Percentiles rank a stretch among this genome's conserved stretches.
Evolutionary conservation across 2,797 vertebrate genomes (phyloP).

Genomic region (Bryconaethiops microstoma): DNA sequence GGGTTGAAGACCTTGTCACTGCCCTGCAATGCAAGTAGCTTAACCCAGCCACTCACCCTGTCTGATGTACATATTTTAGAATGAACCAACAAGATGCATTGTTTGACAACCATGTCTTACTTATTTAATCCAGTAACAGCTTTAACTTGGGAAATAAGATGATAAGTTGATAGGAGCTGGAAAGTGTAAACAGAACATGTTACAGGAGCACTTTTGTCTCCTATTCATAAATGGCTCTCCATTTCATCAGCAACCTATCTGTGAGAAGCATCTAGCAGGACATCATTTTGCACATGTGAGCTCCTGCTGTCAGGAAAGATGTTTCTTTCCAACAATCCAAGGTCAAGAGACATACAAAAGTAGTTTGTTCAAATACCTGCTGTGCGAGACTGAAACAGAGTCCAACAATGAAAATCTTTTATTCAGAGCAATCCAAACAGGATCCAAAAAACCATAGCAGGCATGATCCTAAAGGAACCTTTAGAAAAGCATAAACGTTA

Average conservation of each 20-base stretch:
- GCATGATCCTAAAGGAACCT: neutral
- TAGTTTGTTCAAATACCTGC: constrained; percentile 10
- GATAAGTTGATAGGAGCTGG: neutral
- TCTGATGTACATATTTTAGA: neutral
- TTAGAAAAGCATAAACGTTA: constrained; percentile 6
- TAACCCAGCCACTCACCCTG: neutral
- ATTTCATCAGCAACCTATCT: neutral
- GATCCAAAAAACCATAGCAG: constrained; percentile 6
- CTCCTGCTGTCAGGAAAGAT: constrained; percentile 24
- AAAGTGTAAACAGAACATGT: neutral
- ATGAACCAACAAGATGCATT: neutral
- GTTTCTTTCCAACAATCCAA: constrained; percentile 24
- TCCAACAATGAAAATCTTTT: constrained; percentile 16
- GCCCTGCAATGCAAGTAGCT: constrained; percentile 7
- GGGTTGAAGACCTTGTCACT: neutral
- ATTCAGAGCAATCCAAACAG: constrained; percentile 9
- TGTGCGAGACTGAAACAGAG: neutral
- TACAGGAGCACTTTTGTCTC: neutral
- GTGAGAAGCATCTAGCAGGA: constrained; percentile 8
- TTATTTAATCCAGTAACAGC: neutral
- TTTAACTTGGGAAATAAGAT: neutral
- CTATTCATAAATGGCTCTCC: constrained; percentile 1
- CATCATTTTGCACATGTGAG: constrained; percentile 13
- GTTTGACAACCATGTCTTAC: neutral
- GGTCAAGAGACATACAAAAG: constrained; percentile 14